phyloP scores from a whole-genome alignment of 1,140 invertebrate genomes.

The Delia radicum region DNA sequence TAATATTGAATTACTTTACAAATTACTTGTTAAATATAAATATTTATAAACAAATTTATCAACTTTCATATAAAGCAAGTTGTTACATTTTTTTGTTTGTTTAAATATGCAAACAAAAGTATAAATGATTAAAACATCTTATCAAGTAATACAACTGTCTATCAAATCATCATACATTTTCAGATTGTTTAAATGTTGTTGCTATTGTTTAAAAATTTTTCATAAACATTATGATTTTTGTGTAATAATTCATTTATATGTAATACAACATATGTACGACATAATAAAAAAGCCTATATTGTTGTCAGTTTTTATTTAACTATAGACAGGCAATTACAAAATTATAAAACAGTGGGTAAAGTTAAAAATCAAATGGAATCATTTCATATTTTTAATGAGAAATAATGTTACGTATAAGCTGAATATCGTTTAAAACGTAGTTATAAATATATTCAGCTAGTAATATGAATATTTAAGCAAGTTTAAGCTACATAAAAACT shows the following conservation, averaged over 20 bases:
- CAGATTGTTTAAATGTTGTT: no score
- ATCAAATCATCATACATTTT: background rate
- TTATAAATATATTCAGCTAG: no score
- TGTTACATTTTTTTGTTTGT: no score
- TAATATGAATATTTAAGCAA: no score
- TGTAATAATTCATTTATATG: background rate
- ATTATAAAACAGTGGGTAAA: background rate
- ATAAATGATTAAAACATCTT: background rate
- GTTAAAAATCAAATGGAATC: no score
- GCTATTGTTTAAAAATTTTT: no score
- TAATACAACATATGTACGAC: background rate
- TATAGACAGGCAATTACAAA: background rate
- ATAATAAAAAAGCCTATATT: background rate
- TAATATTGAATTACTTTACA: background rate
- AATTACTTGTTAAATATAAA: background rate
- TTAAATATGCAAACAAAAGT: background rate
- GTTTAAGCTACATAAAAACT: no score
- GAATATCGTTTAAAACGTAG: no score
- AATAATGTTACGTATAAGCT: no score
- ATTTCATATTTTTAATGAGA: no score
- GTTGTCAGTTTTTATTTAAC: background rate
- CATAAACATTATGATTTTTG: background rate
- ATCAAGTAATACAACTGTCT: background rate
- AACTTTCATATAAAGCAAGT: background rate
- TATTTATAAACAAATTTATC: background rate